Conservation (phyloP, 2,888 invertebrate genomes). For the Desoria tigrina region DNA sequence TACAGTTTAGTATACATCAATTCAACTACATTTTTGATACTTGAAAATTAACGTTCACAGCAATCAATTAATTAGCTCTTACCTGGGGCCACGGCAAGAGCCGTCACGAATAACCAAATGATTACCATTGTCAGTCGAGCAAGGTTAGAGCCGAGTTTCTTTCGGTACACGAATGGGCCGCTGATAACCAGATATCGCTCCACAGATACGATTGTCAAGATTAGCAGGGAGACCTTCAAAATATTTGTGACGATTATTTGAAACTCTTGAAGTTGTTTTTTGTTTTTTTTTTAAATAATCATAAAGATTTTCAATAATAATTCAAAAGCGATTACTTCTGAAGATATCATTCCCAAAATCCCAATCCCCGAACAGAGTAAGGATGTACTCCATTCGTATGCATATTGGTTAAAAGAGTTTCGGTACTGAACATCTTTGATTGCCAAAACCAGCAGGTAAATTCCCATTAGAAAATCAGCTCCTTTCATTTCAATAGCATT, state of each 20-base stretch:
- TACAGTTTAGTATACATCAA: conserved; percentile 38
- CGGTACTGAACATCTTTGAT: conserved; percentile 64
- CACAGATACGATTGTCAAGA: conserved; percentile 69
- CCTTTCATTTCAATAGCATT: conserved; percentile 58
- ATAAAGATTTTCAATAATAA: too few relatives aligned
- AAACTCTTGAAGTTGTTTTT: too few relatives aligned
- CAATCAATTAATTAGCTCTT: too few relatives aligned
- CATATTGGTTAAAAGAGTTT: conserved; percentile 63
- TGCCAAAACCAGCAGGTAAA: conserved; percentile 67
- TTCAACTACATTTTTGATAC: not conserved
- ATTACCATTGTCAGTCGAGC: conserved; percentile 61
- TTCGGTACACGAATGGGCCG: conserved; percentile 63
- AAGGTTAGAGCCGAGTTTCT: conserved; percentile 61
- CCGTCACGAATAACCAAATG: conserved; percentile 66
- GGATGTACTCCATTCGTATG: conserved; percentile 67
- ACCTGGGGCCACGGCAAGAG: conserved; percentile 67
- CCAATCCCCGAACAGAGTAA: conserved; percentile 67
- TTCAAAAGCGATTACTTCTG: too few relatives aligned
- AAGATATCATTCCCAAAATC: conserved; percentile 67
- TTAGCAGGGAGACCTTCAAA: conserved; percentile 64
- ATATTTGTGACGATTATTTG: not conserved
- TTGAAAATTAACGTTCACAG: conserved; percentile 2
- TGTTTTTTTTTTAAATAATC: too few relatives aligned
- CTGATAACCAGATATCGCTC: conserved; percentile 69
- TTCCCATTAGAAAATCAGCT: conserved; percentile 69